Conservation (phyloP, 2,797 vertebrate species). For the Tamandua tetradactyla region DNA sequence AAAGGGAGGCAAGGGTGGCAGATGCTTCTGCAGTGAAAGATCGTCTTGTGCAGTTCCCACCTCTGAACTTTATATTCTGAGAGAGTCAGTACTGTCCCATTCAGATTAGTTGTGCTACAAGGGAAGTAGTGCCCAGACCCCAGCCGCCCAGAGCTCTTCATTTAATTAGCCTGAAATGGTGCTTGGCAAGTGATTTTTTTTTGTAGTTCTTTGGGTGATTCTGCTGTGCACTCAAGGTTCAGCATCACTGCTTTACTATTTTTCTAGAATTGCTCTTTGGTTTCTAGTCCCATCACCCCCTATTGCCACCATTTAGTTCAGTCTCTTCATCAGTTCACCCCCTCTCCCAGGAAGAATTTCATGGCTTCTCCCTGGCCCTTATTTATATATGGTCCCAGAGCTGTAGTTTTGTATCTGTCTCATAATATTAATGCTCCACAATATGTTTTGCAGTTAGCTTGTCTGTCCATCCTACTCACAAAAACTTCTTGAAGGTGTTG, state of each 20-base stretch:
- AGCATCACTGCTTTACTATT: neutral
- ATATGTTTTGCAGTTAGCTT: neutral
- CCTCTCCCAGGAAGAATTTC: neutral
- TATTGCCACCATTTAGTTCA: neutral
- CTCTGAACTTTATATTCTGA: neutral
- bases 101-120: neutral
- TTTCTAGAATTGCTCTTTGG: neutral
- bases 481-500: neutral
- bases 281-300: neutral
- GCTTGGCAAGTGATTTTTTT: neutral
- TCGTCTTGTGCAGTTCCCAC: neutral
- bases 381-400: neutral
- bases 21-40: neutral
- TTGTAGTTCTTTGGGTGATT: neutral
- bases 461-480: neutral
- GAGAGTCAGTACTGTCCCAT: neutral
- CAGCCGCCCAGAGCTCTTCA: neutral
- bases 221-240: neutral
- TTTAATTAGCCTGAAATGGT: neutral
- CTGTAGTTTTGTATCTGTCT: neutral
- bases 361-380: neutral
- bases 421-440: neutral
- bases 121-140: neutral
- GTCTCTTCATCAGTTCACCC: neutral
- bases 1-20: fast-evolving